Evolutionary conservation across 2,888 invertebrate genomes (phyloP), one percentile per base, ranked within the genome.

Genomic region (Polietes domitor): DNA sequence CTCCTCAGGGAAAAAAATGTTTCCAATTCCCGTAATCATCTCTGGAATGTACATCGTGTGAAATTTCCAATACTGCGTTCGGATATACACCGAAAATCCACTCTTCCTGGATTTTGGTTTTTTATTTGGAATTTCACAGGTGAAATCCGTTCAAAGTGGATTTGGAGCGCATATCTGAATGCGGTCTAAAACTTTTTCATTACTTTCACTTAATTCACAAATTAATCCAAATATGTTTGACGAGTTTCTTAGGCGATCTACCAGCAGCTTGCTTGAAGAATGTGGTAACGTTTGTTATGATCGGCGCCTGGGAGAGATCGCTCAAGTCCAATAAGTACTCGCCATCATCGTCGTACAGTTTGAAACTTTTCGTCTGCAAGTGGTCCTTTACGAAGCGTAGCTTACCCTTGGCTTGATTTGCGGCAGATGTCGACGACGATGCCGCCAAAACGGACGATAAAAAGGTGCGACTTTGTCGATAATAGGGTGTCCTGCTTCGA

Each of bases 291-390:
- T 80, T 80, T 32, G 32, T 24, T 21, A 80, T 80, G 10, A 19
- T 32, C n/a, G 79, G 79, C 21, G 12, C 2, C 10, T 65, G 50
- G 15, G 0, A 37, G 1, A 58, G 43, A 72, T 75, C 61, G 43
- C 73, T 79, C 7, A 85, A 50, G 76, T 74, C 68, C 21, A 85
- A 53, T 26, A 85, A 68, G 58, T 77, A 53, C 61, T 85, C 81
- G 17, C 82, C 84, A 70, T 85, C 84, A 21, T 79, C 70, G 71
- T 82, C 81, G 65, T 74, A 82, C 2, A 85, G 65, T 19, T 73
- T 75, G 50, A 73, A 82, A 19, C 24, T 58, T 70, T 58, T 73
- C 2, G 61, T 32, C 41, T 79, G 65, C 6, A 37, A 15, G 5
- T 28, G 65, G n/a, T 76, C 68, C 6, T 50, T 58, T 71, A 75